Conservation (phyloP, 2,113 vertebrate genomes). For the Seriola aureovittata region DNA sequence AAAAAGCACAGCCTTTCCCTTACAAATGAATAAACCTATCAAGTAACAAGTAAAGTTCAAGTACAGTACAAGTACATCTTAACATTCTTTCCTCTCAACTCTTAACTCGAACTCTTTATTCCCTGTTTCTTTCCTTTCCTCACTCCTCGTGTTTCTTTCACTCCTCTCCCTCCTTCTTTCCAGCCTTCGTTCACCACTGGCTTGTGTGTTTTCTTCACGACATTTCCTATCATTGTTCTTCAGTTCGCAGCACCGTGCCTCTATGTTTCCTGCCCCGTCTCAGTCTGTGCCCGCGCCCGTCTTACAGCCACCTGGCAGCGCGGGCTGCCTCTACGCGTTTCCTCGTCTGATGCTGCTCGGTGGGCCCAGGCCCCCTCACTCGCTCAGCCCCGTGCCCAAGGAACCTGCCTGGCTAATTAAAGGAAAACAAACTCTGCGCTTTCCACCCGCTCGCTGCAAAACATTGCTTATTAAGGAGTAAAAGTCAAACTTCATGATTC, state of each 20-base stretch:
- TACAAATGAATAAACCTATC: neutral
- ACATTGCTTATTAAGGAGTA: conserved; percentile 85
- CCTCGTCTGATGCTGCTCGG: conserved; percentile 56
- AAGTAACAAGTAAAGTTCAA: neutral
- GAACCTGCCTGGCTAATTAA: conserved; percentile 84
- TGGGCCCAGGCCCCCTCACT: conserved; percentile 50
- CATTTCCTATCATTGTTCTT: conserved; percentile 86
- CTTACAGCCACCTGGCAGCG: conserved; percentile 76
- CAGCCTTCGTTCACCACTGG: conserved; percentile 70
- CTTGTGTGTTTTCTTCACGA: conserved; percentile 73
- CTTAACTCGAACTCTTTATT: neutral
- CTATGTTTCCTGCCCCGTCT: conserved; percentile 73
- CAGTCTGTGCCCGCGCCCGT: conserved; percentile 61
- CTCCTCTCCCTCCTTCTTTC: conserved; percentile 46
- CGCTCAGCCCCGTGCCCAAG: conserved; percentile 52
- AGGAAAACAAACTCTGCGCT: conserved; percentile 85
- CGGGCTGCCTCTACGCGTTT: conserved; percentile 55
- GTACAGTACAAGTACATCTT: neutral
- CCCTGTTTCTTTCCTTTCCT: conserved; percentile 18
- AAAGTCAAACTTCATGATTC: conserved; percentile 89
- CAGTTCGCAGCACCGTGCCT: conserved; percentile 61
- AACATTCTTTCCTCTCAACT: conserved; percentile 18
- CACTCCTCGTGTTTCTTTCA: conserved; percentile 29
- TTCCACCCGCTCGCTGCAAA: conserved; percentile 80
- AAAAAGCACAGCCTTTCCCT: too few species aligned